Percentiles rank a stretch among this genome's conserved stretches.
Evolutionary conservation across 2,113 vertebrate genomes (phyloP).

Genomic region (Blennius ocellaris): DNA sequence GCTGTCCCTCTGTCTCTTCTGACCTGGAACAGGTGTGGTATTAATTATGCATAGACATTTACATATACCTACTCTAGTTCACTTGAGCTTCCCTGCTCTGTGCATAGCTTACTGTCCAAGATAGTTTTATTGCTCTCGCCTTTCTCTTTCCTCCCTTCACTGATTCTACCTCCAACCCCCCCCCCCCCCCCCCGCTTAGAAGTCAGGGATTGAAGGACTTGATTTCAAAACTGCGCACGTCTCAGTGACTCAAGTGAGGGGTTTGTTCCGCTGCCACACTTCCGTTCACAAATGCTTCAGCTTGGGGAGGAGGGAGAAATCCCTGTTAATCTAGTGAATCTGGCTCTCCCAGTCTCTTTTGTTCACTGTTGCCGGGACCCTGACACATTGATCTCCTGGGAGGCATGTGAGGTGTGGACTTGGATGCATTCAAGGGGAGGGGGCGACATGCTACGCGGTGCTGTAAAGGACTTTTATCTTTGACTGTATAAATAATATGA

Average conservation of each 20-base stretch:
- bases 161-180: conserved; percentile 38
- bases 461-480: not conserved
- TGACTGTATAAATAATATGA: not conserved
- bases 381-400: conserved; percentile 47
- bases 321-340: conserved; percentile 81
- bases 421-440: not conserved
- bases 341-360: conserved; percentile 70
- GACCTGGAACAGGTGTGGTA: conserved; percentile 76
- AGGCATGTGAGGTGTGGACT: not conserved
- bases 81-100: conserved; percentile 59
- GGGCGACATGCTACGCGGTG: not conserved
- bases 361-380: conserved; percentile 71
- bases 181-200: conserved; percentile 46
- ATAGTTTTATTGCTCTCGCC: conserved; percentile 23
- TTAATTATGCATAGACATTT: conserved; percentile 83
- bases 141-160: conserved; percentile 41
- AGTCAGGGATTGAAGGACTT: conserved; percentile 78
- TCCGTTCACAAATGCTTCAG: conserved; percentile 77
- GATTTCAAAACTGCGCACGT: conserved; percentile 83
- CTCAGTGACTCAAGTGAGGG: conserved; percentile 79
- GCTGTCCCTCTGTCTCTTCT: conserved; percentile 40
- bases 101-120: conserved; percentile 25
- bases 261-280: conserved; percentile 84
- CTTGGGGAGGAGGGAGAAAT: conserved; percentile 71
- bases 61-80: conserved; percentile 59